Evolutionary conservation across 2,113 vertebrate species (phyloP), one percentile per base, ranked within the genome.

Genomic region (human (Homo sapiens)): DNA sequence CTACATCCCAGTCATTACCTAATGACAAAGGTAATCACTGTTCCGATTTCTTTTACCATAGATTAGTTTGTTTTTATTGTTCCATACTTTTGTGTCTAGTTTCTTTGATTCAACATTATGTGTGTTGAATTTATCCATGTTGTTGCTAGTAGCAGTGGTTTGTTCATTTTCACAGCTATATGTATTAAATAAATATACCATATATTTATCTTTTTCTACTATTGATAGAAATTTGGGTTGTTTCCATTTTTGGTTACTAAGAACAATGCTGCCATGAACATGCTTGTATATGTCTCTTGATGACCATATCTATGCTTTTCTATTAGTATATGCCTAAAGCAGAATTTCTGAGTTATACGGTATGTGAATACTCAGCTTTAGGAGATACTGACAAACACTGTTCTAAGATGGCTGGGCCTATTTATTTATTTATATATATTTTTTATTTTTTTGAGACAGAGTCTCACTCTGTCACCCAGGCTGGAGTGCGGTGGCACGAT

Each of bases 131-230:
- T 72, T 25, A 48, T 86, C 32, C 43, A 30, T 16, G n/a, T 55
- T 48, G 35, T 66, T 84, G 30, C 30, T 80, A 13, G 32, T 45
- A 85, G n/a, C 18, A 38, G 23, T 17, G n/a, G 50, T 75, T 89
- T 95, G 75, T 79, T 78, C 23, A 48, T 88, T 83, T 96, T 89
- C 38, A 89, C 22, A 45, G 72, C 72, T 96, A 16, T 59, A 38
- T 52, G 50, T 61, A 38, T 38, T 85, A 4, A 66, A 45, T 22
- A 5, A 78, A 76, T 11, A 64, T 3, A 50, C 17, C 23, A 55
- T 20, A 52, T 83, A 55, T 14, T 55, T 82, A n/a, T 84, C 16
- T 22, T 84, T 89, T 84, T 89, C 30, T 89, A 72, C 17, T 66
- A 83, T 2, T 92, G 92, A 73, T 64, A 72, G 43, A 79, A 38